Evolutionary conservation across 2,113 vertebrate genomes (phyloP).

Genomic region (Platichthys stellatus): DNA sequence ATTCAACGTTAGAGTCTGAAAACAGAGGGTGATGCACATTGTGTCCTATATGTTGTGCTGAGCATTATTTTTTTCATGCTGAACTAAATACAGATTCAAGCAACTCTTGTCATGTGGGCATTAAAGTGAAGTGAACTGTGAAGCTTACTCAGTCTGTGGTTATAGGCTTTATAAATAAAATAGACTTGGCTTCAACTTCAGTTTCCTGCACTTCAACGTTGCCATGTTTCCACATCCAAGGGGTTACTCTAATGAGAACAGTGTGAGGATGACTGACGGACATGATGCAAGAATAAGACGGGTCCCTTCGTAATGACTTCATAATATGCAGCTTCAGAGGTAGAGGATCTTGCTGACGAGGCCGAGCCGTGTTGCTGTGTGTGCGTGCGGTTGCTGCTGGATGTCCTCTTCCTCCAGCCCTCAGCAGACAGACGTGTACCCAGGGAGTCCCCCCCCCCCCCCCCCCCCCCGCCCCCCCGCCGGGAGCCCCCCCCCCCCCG

Average conservation of each 20-base stretch:
- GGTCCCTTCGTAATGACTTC: background rate
- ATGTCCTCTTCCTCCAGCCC: constrained; percentile 20
- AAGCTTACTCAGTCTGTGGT: background rate
- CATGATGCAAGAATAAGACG: background rate
- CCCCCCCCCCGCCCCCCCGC: constrained; percentile 31
- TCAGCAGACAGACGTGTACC: constrained; percentile 31
- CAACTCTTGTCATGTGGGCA: background rate
- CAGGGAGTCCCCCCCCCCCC: constrained; percentile 41
- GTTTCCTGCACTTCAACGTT: background rate
- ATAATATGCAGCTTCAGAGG: background rate
- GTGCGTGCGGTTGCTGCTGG: constrained; percentile 18
- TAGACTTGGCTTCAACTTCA: background rate
- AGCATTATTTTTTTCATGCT: background rate
- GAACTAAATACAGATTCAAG: background rate
- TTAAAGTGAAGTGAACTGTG: constrained; percentile 1
- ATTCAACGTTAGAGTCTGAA: too few relatives aligned
- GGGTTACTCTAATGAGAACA: background rate
- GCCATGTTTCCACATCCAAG: background rate
- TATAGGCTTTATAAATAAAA: constrained; percentile 7
- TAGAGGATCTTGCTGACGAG: background rate
- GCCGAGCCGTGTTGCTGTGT: background rate
- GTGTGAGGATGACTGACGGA: background rate
- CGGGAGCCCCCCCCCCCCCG: constrained; percentile 28
- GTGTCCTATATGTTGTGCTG: background rate
- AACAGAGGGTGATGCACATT: background rate